These are phyloP conservation scores for Apodemia zela DNA, from an alignment of 2,888 invertebrate genomes.

Conservation along the genomic window DNA sequence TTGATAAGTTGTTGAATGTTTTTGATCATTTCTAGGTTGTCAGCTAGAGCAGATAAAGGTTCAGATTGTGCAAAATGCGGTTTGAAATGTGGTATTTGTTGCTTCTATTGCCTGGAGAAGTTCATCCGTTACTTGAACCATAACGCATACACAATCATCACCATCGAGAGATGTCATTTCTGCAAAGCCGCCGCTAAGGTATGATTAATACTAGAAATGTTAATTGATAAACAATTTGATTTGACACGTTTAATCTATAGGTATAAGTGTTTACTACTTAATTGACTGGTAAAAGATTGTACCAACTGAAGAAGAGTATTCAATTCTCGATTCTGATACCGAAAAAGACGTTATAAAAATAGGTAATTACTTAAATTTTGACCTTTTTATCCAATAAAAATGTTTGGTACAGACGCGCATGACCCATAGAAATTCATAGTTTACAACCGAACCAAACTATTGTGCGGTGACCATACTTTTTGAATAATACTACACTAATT, in stretches of 20 bases:
- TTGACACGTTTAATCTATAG: background rate
- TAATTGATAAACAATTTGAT: background rate
- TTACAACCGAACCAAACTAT: too few relatives aligned
- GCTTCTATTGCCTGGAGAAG: conserved; percentile 94
- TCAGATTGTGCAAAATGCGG: conserved; percentile 88
- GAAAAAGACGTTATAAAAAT: too few relatives aligned
- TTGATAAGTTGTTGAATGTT: background rate
- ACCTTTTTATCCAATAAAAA: too few relatives aligned
- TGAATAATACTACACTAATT: too few relatives aligned
- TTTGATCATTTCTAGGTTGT: conserved; percentile 70
- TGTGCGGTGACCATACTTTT: too few relatives aligned
- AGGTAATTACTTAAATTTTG: too few relatives aligned
- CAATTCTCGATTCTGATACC: too few relatives aligned
- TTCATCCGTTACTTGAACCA: conserved; percentile 95
- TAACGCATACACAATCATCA: conserved; percentile 96
- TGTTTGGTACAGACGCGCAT: too few relatives aligned
- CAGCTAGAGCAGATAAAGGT: conserved; percentile 84
- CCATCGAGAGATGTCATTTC: conserved; percentile 94
- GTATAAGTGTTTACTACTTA: too few relatives aligned
- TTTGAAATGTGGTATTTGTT: conserved; percentile 91
- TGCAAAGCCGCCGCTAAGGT: conserved; percentile 94
- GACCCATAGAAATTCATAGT: too few relatives aligned
- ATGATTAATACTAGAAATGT: conserved; percentile 33
- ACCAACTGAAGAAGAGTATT: too few relatives aligned
- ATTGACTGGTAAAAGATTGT: too few relatives aligned